Percentiles rank a stretch among this genome's conserved stretches.
phyloP scores from a whole-genome alignment of 2,797 vertebrate genomes.

The Semotilus atromaculatus region DNA sequence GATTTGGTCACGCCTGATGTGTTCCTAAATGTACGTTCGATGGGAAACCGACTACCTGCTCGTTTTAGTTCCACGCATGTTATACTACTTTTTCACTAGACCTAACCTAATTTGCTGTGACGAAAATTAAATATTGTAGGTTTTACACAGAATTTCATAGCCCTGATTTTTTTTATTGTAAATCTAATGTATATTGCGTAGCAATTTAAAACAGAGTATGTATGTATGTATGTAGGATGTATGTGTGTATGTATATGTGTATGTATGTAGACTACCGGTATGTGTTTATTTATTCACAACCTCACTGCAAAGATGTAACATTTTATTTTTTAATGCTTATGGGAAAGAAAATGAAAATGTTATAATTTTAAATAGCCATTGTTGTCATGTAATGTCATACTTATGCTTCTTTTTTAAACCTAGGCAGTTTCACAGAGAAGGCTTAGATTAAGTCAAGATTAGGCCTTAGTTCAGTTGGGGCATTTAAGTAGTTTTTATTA shows the following conservation, averaged over 20 bases:
- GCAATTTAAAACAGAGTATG: neutral
- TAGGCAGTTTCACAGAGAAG: too few species aligned
- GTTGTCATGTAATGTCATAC: conserved; percentile 4
- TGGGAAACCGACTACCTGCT: neutral
- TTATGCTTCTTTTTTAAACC: neutral
- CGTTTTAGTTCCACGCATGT: conserved; percentile 46
- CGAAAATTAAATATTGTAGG: neutral
- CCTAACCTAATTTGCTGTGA: neutral
- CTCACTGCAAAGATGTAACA: neutral
- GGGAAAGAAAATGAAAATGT: neutral
- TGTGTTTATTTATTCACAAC: neutral
- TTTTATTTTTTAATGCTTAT: neutral
- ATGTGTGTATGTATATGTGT: neutral
- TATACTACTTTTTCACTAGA: neutral
- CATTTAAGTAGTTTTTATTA: too few species aligned
- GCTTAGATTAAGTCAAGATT: too few species aligned
- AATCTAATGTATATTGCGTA: neutral
- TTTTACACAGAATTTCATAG: neutral
- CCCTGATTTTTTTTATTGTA: neutral
- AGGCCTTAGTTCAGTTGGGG: too few species aligned
- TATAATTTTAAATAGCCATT: neutral
- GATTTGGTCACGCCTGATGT: conserved; percentile 17
- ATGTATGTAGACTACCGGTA: too few species aligned
- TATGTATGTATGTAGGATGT: neutral
- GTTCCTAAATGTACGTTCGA: neutral